Base-by-base conservation (phyloP, 2,113 vertebrate species). In the Cyanoderma ruficeps region DNA sequence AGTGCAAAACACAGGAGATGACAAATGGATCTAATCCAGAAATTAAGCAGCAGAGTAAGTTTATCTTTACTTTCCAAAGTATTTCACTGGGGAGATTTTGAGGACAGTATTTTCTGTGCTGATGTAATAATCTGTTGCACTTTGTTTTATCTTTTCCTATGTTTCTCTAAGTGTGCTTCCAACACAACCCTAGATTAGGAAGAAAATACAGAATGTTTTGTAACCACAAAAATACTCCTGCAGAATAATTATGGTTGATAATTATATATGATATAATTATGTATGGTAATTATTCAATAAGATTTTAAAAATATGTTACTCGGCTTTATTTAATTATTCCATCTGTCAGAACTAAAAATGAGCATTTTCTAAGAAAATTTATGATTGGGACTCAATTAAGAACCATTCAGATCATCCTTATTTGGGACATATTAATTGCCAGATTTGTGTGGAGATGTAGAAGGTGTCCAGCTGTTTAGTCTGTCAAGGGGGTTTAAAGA, bases 181-280 rank as follows among this genome's bases (percentile, higher is more conserved):
- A 92, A 27, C 8, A 77, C 55, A 86, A 82, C 23, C n/a, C 67
- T 30, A 6, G 53, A 57, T 84, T 53, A 72, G 55, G 63, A 67
- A 76, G 63, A 90, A 94, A 91, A 87, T 44, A 23, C 11, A 49
- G 72, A 82, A 83, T 25, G 33, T 65, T 94, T 87, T 78, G 13
- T 63, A 83, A 72, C 49, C 84, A 60, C 20, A 82, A 53, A 86
- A 84, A 9, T 60, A 79, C 3, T 82, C 8, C 19, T 50, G 42
- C 33, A 52, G 39, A 50, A 59, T 63, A 83, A 63, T 56, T 77
- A 56, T 70, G 63, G 55, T 69, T 63, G 21, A 28, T 49, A 90
- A 69, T 69, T 49, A 83, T 20, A 49, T 60, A 31, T 47, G 0
- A 68, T 69, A 14, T 42, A 55, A 23, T 49, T 77, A 39, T 55